Evolutionary conservation across 2,888 invertebrate genomes (phyloP).

Genomic region (Hirtodrosophila duncani): DNA sequence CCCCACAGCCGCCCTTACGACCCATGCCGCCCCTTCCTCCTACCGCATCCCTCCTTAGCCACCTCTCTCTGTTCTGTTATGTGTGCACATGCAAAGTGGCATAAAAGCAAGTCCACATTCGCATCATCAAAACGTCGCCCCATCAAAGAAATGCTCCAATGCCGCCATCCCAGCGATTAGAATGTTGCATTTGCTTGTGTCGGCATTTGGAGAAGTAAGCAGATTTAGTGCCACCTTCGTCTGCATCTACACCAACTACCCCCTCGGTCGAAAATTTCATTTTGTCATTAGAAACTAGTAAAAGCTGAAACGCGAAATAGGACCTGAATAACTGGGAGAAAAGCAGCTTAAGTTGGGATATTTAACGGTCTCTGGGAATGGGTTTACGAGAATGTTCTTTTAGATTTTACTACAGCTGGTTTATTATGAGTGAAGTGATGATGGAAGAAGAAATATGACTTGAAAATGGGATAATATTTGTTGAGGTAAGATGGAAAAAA

Average conservation of each 20-base stretch:
- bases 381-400: slow-evolving; percentile 20
- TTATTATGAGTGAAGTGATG: too few relatives aligned
- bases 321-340: background rate
- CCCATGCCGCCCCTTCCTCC: background rate
- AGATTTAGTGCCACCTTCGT: too few relatives aligned
- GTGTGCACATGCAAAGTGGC: slow-evolving; percentile 67
- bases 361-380: slow-evolving; percentile 16
- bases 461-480: too few relatives aligned
- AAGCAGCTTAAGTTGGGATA: slow-evolving; percentile 6
- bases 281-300: slow-evolving; percentile 65
- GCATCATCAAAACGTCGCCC: slow-evolving; percentile 60
- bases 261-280: slow-evolving; percentile 54
- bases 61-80: slow-evolving; percentile 29
- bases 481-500: too few relatives aligned
- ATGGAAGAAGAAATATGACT: too few relatives aligned
- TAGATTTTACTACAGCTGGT: too few relatives aligned
- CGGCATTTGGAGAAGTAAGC: too few relatives aligned
- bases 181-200: slow-evolving; percentile 54
- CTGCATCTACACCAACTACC: too few relatives aligned
- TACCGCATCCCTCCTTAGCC: background rate
- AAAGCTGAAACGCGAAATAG: slow-evolving; percentile 40
- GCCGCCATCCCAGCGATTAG: slow-evolving; percentile 48
- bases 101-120: slow-evolving; percentile 52
- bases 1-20: slow-evolving; percentile 36
- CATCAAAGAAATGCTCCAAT: slow-evolving; percentile 59